Conservation (phyloP, 2,888 invertebrate species). For the Pyrrhia umbra region DNA sequence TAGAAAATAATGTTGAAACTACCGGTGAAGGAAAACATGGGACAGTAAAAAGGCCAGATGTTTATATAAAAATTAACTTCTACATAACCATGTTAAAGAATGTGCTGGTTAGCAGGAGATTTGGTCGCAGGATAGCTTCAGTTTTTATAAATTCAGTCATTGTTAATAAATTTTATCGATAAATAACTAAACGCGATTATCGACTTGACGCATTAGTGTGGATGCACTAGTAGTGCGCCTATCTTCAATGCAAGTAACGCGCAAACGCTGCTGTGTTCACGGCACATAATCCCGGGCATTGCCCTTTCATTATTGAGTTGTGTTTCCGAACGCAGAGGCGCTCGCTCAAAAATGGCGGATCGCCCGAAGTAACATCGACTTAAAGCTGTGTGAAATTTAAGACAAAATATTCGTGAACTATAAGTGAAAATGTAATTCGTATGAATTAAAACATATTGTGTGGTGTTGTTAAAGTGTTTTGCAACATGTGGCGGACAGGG, state of each 20-base stretch:
- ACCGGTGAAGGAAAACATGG: too few species aligned
- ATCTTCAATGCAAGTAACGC: conserved; percentile 66
- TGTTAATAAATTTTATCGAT: neutral
- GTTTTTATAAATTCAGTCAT: neutral
- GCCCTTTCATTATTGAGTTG: conserved; percentile 87
- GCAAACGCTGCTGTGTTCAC: conserved; percentile 67
- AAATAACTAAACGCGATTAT: conserved; percentile 27
- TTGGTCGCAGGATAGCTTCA: too few species aligned
- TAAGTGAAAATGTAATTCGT: conserved; percentile 88
- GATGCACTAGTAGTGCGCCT: conserved; percentile 61
- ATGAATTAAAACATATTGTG: conserved; percentile 87
- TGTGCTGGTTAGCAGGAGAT: too few species aligned
- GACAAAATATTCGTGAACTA: conserved; percentile 76
- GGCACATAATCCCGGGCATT: conserved; percentile 80
- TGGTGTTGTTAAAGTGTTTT: conserved; percentile 81
- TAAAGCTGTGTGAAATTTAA: conserved; percentile 69
- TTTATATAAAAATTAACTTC: too few species aligned
- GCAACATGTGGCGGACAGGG: conserved; percentile 87
- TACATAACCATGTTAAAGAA: too few species aligned
- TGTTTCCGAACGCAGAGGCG: conserved; percentile 82
- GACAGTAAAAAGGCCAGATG: too few species aligned
- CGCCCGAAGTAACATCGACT: conserved; percentile 65
- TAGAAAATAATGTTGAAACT: too few species aligned
- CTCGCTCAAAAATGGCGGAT: conserved; percentile 85
- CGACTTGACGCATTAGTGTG: conserved; percentile 4